Base-by-base conservation (phyloP, 1,140 invertebrate genomes). In the Asobara japonica region DNA sequence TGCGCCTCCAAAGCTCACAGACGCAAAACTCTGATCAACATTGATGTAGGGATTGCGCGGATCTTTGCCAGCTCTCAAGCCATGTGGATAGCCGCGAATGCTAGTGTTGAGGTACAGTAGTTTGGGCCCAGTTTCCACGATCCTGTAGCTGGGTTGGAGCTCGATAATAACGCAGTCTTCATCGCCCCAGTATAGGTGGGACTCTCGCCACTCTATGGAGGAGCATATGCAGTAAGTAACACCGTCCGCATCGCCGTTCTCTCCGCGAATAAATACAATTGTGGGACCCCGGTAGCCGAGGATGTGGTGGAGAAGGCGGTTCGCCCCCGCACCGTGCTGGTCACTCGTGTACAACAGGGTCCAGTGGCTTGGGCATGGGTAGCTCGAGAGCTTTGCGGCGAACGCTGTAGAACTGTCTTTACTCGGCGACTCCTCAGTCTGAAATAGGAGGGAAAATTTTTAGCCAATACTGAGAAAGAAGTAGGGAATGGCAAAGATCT, bases 221-320 rank as follows among this genome's bases (percentile, higher is more conserved):
- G 91, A 87, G 5, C 92, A 94, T 31, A 97, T 86, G 81, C 94
- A 96, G 80, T 95, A 94, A 71, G 89, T 90, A 60, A 91, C 89
- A 71, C 92, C 90, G 7, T 83, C 78, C 3, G 76, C 78, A 3
- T 82, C 78, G 2, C 75, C 25, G 51, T 69, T 83, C 20, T 74
- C 78, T 48, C 86, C 91, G 62, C 90, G 90, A 82, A 97, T 79
- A 69, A 97, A 89, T n/a, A 93, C 90, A 18, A 97, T 83, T 0
- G 94, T 95, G 0, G 95, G 94, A 2, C 95, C 95, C 61, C 93
- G 84, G 86, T 97, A 98, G 6, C 92, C 92, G 18, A 95, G 88
- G 1, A 97, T 93, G 85, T 97, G 96, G 80, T 96, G 94, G 78
- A 94, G 86, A 85, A 98, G 96, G 13, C 96, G 90, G 88, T 97